Conservation (phyloP, 2,797 vertebrate species). For the Aviceda cuculoides region DNA sequence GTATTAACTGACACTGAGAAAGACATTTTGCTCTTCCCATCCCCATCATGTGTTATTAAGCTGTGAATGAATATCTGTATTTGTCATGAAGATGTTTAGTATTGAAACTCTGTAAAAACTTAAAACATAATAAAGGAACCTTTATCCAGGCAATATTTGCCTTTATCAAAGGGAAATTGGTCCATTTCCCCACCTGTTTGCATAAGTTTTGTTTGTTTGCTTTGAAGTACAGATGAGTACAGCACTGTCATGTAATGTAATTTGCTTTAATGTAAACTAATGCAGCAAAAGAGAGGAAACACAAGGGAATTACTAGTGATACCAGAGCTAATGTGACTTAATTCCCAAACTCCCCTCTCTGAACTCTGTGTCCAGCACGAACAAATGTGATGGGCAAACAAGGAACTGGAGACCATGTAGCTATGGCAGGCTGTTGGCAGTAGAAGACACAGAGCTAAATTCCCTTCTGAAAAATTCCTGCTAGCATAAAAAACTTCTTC, state of each 20-base stretch:
- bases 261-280: background rate
- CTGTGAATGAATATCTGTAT: background rate
- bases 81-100: background rate
- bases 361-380: background rate
- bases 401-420: accelerated
- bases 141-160: background rate
- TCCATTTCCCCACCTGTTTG: background rate
- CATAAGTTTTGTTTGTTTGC: background rate
- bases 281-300: background rate
- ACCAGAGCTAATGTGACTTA: background rate
- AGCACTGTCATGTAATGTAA: background rate
- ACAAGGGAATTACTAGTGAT: background rate
- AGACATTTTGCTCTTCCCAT: background rate
- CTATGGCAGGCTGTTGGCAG: background rate
- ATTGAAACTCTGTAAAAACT: background rate
- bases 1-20: background rate
- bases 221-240: background rate
- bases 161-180: background rate
- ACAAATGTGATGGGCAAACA: background rate
- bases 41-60: background rate
- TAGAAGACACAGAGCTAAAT: background rate
- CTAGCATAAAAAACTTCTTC: background rate
- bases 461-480: background rate
- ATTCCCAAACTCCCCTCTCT: background rate
- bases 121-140: background rate